phyloP scores from a whole-genome alignment of 2,113 vertebrate genomes.

The Oryzias celebensis region DNA sequence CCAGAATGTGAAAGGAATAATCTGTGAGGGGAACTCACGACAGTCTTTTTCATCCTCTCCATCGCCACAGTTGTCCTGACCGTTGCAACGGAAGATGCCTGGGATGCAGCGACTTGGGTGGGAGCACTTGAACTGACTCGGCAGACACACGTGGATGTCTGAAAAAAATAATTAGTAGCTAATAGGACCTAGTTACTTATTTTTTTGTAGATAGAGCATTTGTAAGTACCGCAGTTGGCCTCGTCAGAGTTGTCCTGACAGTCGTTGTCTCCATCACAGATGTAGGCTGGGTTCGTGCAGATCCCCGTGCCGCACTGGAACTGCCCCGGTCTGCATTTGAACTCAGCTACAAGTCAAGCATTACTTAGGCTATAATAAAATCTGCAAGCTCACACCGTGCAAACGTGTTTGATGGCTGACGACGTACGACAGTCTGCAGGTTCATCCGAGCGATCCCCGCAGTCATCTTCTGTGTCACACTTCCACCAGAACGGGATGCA shows the following conservation, averaged over 20 bases:
- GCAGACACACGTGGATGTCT: conserved; percentile 96
- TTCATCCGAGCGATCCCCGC: conserved; percentile 93
- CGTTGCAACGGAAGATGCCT: conserved; percentile 95
- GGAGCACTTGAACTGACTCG: conserved; percentile 96
- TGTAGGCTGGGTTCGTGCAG: conserved; percentile 98
- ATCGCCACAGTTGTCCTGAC: conserved; percentile 95
- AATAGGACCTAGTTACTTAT: neutral
- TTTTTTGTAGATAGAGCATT: neutral
- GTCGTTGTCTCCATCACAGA: conserved; percentile 97
- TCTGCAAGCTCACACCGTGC: too few relatives aligned
- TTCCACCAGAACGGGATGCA: conserved; percentile 99
- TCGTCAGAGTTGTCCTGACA: conserved; percentile 97
- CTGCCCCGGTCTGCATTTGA: conserved; percentile 91
- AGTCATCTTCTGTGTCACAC: conserved; percentile 98
- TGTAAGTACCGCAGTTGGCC: conserved; percentile 88
- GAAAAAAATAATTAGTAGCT: conserved; percentile 14
- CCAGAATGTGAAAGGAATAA: too few relatives aligned
- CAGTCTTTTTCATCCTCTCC: conserved; percentile 97
- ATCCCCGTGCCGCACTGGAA: conserved; percentile 97
- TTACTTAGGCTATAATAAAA: too few relatives aligned
- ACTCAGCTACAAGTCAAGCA: conserved; percentile 79
- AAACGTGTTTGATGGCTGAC: too few relatives aligned
- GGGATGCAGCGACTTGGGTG: conserved; percentile 96
- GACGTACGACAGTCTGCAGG: conserved; percentile 94
- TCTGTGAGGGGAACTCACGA: conserved; percentile 78